Base-by-base conservation (phyloP, 2,797 vertebrate genomes). In the Pipistrellus kuhlii region DNA sequence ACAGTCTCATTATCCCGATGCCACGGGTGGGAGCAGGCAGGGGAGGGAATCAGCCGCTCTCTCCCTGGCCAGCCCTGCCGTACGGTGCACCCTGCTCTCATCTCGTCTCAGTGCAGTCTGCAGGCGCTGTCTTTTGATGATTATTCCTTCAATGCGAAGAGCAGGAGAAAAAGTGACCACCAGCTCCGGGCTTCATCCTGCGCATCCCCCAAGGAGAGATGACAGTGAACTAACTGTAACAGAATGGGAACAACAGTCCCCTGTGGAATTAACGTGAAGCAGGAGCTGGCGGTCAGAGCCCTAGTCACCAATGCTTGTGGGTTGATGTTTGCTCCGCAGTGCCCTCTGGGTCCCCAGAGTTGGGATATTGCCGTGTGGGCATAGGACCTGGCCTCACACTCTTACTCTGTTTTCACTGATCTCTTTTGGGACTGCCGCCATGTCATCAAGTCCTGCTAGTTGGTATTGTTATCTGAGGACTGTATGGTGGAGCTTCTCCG, bases 21-120 rank as follows among this genome's bases (percentile, higher is more conserved):
- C 76, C 76, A 48, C 62, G 21, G 59, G 78, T 88, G 59, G 41
- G 88, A 91, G 90, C 82, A 73, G 75, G 96, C 64, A 2, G 25
- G 21, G 86, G 66, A 35, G 91, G 87, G 96, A 93, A 91, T 80
- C 90, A 95, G 92, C 91, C 30, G 9, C 94, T 94, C 68, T 30
- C 64, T 91, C 85, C 44, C 32, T 88, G 71, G 76, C 91, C 59
- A 69, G 86, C 89, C 77, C 68, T 96, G 75, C 80, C 84, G 84
- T 48, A 35, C 35, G 62, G 32, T 81, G 75, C 71, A 78, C 76
- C 90, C 94, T 85, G 66, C 78, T 90, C 94, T 96, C 68, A 81
- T 89, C 94, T 96, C 3, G 41, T 88, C 69, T 77, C 62, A 95
- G 27, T 6, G n/a, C 6, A 38, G 15, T 6, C 62, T 20, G 0